Evolutionary conservation across 2,797 vertebrate species (phyloP), one percentile per base, ranked within the genome.

Genomic region (Harpagifer antarcticus): DNA sequence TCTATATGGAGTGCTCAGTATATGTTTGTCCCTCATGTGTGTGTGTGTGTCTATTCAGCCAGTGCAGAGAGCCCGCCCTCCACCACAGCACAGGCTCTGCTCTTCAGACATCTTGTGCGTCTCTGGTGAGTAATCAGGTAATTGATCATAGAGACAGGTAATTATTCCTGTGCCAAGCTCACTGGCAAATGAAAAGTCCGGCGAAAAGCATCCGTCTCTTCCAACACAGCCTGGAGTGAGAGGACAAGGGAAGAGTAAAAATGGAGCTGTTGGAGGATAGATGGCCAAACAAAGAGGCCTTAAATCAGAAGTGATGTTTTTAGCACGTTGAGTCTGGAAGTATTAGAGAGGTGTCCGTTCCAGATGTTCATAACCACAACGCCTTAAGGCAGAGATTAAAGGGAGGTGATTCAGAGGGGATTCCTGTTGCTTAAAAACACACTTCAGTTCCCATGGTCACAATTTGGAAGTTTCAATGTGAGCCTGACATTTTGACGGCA

Each of bases 121-220:
- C 92, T 91, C 88, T 88, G 84, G 90, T 94, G 92, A 94, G 91
- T 94, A 94, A 95, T 95, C 94, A 94, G 91, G 94, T 94, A 92
- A 94, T 94, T 95, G 94, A 95, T 95, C 94, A 94, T 91, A 90
- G 90, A 94, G 93, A 93, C 94, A 95, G 93, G 93, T 94, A 94
- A 94, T 95, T 94, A 95, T 93, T 95, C 87, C 89, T 87, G 83
- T 92, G 90, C 91, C 92, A 93, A 88, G 85, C 92, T 92, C 88
- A 78, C 89, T 90, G 88, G 92, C 93, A 92, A 93, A 91, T 90
- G 88, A 91, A 93, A 92, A 91, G 89, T 88, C 89, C 72, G 40
- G 89, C 83, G 76, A 88, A 92, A 92, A 90, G 81, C 83, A 92
- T 91, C 82, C 62, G 88, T 92, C 90, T 93, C 90, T 82, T 89